Conservation (phyloP, 2,113 vertebrate genomes). For the Pteronura brasiliensis region DNA sequence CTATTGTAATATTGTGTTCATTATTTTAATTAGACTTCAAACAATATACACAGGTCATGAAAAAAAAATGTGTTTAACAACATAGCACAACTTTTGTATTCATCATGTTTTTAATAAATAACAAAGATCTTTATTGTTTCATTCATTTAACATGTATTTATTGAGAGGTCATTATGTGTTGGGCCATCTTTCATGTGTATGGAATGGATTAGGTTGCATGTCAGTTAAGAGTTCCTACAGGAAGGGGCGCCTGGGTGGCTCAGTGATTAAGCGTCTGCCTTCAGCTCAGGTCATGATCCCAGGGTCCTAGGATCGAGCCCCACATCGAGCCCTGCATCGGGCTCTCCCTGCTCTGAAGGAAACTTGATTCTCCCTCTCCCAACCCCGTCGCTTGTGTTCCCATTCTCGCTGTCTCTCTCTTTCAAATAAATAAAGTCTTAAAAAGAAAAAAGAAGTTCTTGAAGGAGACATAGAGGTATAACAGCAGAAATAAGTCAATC, state of each 20-base stretch:
- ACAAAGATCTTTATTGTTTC: not conserved
- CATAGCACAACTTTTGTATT: not conserved
- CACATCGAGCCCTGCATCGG: too few species aligned
- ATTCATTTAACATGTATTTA: not conserved
- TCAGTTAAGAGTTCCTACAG: not conserved
- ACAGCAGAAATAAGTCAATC: not conserved
- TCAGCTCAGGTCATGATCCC: not conserved
- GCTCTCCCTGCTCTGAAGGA: not conserved
- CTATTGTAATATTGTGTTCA: not conserved
- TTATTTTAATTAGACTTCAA: not conserved
- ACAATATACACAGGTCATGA: not conserved
- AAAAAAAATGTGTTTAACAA: not conserved
- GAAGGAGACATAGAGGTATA: not conserved
- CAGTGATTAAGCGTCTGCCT: not conserved
- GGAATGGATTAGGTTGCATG: not conserved
- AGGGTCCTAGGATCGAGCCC: too few species aligned
- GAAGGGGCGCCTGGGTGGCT: not conserved
- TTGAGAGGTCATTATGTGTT: not conserved
- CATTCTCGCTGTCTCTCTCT: not conserved
- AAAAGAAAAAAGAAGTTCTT: not conserved
- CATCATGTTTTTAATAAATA: not conserved
- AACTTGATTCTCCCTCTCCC: not conserved
- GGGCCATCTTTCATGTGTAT: not conserved
- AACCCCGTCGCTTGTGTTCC: not conserved
- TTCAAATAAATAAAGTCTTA: not conserved